Evolutionary conservation across 2,888 invertebrate genomes (phyloP).

Genomic region (Lasioglossum morio): DNA sequence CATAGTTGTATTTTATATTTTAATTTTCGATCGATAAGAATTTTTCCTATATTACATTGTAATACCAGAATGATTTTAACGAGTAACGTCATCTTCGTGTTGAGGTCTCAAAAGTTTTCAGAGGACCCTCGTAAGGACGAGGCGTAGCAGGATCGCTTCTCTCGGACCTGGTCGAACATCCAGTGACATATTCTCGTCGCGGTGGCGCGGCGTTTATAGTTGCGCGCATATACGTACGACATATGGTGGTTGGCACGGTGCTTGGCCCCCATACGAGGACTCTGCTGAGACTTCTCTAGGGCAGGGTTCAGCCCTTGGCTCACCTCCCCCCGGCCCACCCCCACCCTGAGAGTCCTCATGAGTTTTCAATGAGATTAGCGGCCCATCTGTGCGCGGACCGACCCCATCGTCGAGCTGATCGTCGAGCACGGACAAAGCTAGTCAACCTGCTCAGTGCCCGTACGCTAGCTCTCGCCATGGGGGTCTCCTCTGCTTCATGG

Average conservation of each 20-base stretch:
- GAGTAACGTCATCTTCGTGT: too few relatives aligned
- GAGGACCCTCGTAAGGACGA: not conserved
- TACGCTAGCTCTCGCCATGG: conserved; percentile 69
- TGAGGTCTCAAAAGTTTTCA: too few relatives aligned
- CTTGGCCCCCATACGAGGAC: conserved; percentile 77
- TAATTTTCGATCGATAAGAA: too few relatives aligned
- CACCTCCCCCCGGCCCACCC: conserved; percentile 62
- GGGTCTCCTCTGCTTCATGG: conserved; percentile 68
- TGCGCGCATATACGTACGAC: conserved; percentile 82
- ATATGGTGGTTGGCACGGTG: conserved; percentile 84
- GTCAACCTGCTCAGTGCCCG: conserved; percentile 82
- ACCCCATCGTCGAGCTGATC: conserved; percentile 81
- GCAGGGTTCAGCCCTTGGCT: conserved; percentile 70
- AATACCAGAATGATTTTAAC: too few relatives aligned
- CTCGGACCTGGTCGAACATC: conserved; percentile 9
- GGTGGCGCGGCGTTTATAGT: conserved; percentile 56
- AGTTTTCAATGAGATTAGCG: conserved; percentile 85
- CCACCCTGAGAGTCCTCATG: conserved; percentile 82
- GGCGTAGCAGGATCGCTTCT: not conserved
- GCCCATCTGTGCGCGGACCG: conserved; percentile 84
- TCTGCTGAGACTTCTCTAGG: conserved; percentile 67
- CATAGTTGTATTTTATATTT: too few relatives aligned
- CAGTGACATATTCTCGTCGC: conserved; percentile 62
- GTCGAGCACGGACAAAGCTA: conserved; percentile 82
- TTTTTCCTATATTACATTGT: too few relatives aligned